Percentiles rank a stretch among this genome's conserved stretches.
phyloP scores from a whole-genome alignment of 1,140 invertebrate genomes.

The Caenorhabditis remanei region DNA sequence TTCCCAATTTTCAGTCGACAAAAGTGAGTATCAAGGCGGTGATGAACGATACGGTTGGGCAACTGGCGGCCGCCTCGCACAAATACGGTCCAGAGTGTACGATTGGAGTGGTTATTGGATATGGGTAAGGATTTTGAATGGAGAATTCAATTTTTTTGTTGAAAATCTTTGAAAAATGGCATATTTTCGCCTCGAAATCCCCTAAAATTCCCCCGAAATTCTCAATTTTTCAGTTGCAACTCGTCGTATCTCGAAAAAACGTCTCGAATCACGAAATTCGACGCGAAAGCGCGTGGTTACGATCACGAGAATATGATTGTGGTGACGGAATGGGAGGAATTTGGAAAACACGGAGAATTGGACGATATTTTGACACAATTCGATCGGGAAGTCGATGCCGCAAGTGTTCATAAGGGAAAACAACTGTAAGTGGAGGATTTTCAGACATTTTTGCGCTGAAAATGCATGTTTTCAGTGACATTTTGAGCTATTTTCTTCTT shows the following conservation, averaged over 20 bases:
- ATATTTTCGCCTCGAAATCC: conserved; percentile 18
- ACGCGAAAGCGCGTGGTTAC: conserved; percentile 70
- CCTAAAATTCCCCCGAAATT: conserved; percentile 48
- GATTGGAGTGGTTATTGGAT: conserved; percentile 76
- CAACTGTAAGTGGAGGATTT: conserved; percentile 71
- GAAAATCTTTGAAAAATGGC: neutral
- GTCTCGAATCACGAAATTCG: conserved; percentile 75
- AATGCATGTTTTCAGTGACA: neutral
- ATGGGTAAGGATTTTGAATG: conserved; percentile 68
- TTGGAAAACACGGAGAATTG: conserved; percentile 74
- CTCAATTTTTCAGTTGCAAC: conserved; percentile 72
- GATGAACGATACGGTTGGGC: conserved; percentile 78
- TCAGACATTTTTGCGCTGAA: conserved; percentile 3
- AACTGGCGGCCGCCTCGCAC: conserved; percentile 76
- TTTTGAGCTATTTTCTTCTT: too few relatives aligned
- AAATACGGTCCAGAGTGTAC: conserved; percentile 76
- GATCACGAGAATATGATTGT: conserved; percentile 75
- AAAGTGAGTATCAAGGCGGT: conserved; percentile 77
- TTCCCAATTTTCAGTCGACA: conserved; percentile 69
- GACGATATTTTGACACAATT: conserved; percentile 75
- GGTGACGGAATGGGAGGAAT: conserved; percentile 77
- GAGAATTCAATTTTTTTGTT: neutral
- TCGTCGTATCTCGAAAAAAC: conserved; percentile 76
- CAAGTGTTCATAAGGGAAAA: conserved; percentile 76
- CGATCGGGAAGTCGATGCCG: conserved; percentile 74